Base-by-base conservation (phyloP, 2,888 invertebrate genomes). In the Drosophila stalkeri region DNA sequence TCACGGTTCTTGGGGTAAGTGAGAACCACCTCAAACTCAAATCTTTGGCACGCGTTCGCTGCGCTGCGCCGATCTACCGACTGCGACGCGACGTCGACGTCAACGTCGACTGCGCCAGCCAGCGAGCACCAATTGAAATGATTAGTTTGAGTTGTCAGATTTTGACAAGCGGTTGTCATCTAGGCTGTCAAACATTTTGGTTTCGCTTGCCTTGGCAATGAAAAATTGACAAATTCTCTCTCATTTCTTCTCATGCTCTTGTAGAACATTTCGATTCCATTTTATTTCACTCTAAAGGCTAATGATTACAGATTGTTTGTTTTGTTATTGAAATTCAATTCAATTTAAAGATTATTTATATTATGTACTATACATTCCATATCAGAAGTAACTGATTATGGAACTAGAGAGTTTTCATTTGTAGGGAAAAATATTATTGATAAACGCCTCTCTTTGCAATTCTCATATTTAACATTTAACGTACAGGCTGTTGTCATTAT, bases 141-240 rank as follows among this genome's bases (percentile, higher is more conserved):
- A 92, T 92, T 92, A 91, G 92, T 92, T 91, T 86, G 85, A 79
- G 79, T 81, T 92, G 92, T 91, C 92, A 89, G 80, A 76, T 82
- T 90, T 87, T 92, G 92, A 92, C 91, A 91, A 85, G 86, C 77
- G 83, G 82, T 89, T 92, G 92, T 92, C 92, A 91, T 89, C 91
- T 86, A 79, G 81, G 80, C 89, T 92, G 92, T 91, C 91, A 92
- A 92, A 90, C 89, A 90, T 82, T 90, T 88, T 80, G 62, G 79
- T 76, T 80, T 77, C 71, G 67, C 55, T 39, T 69, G 59, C 51
- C 77, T 57, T 63, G 74, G 61, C 64, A 77, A 67, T 83, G 80
- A 88, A 80, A 80, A 77, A 81, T 82, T 77, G 77, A 78, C 73
- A 72, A 80, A 76, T 77, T 77, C 63, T 54, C 63, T 54, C 20